Evolutionary conservation across 2,797 vertebrate genomes (phyloP), one percentile per base, ranked within the genome.

Genomic region (Passerculus sandwichensis): DNA sequence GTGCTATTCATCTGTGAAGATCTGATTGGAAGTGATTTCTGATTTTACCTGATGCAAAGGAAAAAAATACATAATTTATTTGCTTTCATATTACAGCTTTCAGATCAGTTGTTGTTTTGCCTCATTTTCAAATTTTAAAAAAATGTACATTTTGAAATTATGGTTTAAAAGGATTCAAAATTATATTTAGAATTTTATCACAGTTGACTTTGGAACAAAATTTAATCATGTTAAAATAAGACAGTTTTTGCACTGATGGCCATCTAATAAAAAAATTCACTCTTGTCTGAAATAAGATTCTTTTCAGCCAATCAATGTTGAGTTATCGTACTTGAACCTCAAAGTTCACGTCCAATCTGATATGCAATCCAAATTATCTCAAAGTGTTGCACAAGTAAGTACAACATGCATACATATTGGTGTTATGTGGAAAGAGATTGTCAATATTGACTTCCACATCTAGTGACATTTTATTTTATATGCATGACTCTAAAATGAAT

Each of bases 11-110:
- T 32, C 36, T 76, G n/a, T 70, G 42, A 93, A 85, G 65, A 77
- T 47, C 34, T 77, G 75, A 85, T 59, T 93, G 53, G 74, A 92
- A 94, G 36, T n/a, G n/a, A 89, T 89, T 91, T 89, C 50, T 69
- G 22, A 83, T 83, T 94, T 92, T 81, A 93, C 80, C 54, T 89
- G 70, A 83, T 57, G 30, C 27, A 92, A 87, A 91, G 45, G 25
- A 61, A 93, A 69, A 69, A 83, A 92, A 82, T 45, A 42, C 14
- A 59, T 71, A n/a, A 75, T 81, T 85, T 85, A 79, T 70, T 85
- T 85, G 7, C 26, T 83, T 91, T 85, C 25, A 76, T 25, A 73
- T 51, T 69, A 48, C 4, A 11, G 16, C 3, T 78, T 89, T 85
- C 25, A 76, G 27, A 73, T 51, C 65, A 62, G 29, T 64, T 83